These are phyloP conservation scores for Felis chaus DNA, from an alignment of 2,113 vertebrate species.

Conservation along the genomic window DNA sequence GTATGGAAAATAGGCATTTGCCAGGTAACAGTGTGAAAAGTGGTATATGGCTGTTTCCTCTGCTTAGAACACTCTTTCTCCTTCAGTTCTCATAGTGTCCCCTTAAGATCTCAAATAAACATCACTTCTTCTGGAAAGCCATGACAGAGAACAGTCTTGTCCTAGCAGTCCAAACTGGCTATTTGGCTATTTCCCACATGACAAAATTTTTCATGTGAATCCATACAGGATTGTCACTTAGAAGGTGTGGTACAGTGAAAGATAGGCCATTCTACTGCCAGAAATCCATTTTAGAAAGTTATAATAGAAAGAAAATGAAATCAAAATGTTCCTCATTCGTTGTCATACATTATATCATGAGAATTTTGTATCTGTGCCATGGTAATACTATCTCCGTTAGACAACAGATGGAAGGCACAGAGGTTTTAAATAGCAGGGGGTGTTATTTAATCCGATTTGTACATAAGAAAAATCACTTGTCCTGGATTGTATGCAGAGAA, in stretches of 20 bases:
- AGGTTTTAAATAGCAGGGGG: constrained; percentile 46
- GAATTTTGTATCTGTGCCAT: neutral
- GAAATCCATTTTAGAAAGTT: neutral
- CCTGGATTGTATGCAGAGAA: constrained; percentile 7
- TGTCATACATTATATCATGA: neutral
- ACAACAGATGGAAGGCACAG: constrained; percentile 5
- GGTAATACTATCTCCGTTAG: neutral
- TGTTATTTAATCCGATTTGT: constrained; percentile 36
- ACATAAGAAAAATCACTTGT: constrained; percentile 24
- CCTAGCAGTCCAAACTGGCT: neutral
- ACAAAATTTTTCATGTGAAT: neutral
- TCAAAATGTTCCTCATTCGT: neutral
- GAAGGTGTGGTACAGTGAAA: neutral
- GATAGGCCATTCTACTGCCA: neutral
- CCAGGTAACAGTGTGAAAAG: neutral
- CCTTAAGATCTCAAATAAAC: neutral
- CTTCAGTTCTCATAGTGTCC: neutral
- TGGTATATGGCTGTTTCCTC: neutral
- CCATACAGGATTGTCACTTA: neutral
- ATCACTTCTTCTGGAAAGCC: neutral
- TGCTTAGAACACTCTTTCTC: neutral
- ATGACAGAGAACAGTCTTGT: neutral
- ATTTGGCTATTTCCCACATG: neutral
- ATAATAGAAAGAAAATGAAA: constrained; percentile 38
- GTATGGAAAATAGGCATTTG: neutral